These are phyloP conservation scores for Leptocoma aspasia DNA, from an alignment of 2,113 vertebrate species.

Conservation along the genomic window DNA sequence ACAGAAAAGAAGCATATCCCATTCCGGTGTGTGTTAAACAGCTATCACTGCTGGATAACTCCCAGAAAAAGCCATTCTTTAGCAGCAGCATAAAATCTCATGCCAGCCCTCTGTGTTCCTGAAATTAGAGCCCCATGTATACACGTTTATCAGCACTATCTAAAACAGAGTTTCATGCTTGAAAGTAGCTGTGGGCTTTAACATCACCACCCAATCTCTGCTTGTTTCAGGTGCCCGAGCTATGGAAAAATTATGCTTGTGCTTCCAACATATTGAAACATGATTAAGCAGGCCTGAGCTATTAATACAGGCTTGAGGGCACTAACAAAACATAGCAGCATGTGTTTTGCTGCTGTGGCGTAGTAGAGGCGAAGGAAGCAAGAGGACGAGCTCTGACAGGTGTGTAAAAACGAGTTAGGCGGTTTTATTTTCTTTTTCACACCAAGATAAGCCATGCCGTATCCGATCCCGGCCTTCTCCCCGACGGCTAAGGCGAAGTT, in stretches of 20 bases:
- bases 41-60: fast-evolving
- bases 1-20: neutral
- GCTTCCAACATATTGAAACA: fast-evolving
- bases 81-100: neutral
- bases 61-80: neutral
- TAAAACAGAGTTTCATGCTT: fast-evolving
- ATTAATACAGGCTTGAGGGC: neutral
- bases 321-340: neutral
- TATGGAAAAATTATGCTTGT: neutral
- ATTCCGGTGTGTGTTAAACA: neutral
- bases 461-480: neutral
- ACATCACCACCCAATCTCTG: fast-evolving
- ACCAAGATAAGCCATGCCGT: too few relatives aligned
- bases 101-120: neutral
- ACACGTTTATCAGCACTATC: neutral
- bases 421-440: neutral
- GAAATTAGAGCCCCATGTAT: fast-evolving
- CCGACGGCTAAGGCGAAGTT: neutral
- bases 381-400: neutral
- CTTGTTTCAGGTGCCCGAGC: neutral
- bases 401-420: neutral
- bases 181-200: neutral
- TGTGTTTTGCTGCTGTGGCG: fast-evolving
- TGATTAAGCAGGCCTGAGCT: neutral
- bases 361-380: fast-evolving